Evolutionary conservation across 2,888 invertebrate genomes (phyloP).

Genomic region (Megalurothrips usitatus): DNA sequence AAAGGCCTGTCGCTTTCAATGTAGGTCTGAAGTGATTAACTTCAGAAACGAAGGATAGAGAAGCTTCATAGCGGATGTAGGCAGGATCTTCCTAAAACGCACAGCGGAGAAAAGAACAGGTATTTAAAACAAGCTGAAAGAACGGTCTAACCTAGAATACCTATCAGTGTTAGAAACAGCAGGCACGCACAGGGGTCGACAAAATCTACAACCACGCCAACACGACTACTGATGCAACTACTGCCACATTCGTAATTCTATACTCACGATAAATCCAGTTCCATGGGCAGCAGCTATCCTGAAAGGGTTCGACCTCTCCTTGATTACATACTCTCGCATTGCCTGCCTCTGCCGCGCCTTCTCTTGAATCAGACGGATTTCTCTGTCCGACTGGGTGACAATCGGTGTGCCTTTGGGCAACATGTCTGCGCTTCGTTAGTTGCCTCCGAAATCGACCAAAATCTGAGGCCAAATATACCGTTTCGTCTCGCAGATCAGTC

Average conservation of each 20-base stretch:
- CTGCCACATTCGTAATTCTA: neutral
- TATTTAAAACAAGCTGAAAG: neutral
- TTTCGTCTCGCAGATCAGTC: too few species aligned
- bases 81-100: neutral
- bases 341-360: neutral
- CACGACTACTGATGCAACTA: neutral
- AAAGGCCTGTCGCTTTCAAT: neutral
- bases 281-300: neutral
- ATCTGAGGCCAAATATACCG: too few species aligned
- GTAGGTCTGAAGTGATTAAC: neutral
- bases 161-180: too few species aligned
- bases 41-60: neutral
- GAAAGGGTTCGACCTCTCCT: conserved; percentile 13
- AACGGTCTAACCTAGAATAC: too few species aligned
- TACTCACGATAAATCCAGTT: neutral
- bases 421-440: neutral
- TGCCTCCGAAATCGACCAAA: too few species aligned
- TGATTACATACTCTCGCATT: neutral
- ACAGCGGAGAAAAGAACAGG: neutral
- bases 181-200: neutral
- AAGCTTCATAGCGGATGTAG: neutral
- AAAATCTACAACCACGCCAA: neutral
- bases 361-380: neutral
- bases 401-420: neutral
- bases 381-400: neutral